phyloP scores from a whole-genome alignment of 2,797 vertebrate species.

The Myioborus melanocephalus region DNA sequence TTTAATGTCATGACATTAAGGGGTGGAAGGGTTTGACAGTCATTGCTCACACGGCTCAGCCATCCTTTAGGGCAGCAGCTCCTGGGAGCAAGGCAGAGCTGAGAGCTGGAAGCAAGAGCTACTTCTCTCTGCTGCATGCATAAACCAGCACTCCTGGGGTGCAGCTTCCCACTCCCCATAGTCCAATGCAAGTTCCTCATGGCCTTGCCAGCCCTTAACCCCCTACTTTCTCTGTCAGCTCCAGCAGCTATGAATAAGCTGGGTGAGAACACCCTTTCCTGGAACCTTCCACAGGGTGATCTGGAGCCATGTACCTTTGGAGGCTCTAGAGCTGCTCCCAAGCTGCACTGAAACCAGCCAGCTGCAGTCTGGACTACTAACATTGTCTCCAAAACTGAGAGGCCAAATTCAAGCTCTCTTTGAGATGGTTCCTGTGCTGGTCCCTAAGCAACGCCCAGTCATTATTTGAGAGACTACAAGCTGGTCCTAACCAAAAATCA shows the following conservation, averaged over 20 bases:
- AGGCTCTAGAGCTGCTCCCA: background rate
- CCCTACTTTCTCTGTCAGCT: background rate
- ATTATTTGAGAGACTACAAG: background rate
- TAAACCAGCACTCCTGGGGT: background rate
- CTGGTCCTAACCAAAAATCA: background rate
- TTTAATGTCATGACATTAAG: background rate
- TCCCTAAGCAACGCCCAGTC: background rate
- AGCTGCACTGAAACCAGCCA: background rate
- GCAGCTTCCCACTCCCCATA: background rate
- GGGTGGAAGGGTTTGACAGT: background rate
- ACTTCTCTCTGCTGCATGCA: background rate
- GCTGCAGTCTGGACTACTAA: background rate
- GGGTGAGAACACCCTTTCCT: background rate
- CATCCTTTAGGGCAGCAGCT: background rate
- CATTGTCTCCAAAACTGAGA: background rate
- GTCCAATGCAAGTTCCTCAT: fast-evolving
- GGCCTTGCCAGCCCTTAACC: background rate
- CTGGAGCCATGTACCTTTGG: fast-evolving
- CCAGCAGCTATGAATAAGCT: background rate
- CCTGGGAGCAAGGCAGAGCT: background rate
- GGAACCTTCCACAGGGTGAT: background rate
- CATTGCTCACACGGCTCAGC: background rate
- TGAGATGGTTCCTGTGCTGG: background rate
- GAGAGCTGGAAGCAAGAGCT: background rate
- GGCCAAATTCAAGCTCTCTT: background rate